These are phyloP conservation scores for Adelognathus sp. DNA, from an alignment of 2,888 invertebrate species.

Conservation along the genomic window DNA sequence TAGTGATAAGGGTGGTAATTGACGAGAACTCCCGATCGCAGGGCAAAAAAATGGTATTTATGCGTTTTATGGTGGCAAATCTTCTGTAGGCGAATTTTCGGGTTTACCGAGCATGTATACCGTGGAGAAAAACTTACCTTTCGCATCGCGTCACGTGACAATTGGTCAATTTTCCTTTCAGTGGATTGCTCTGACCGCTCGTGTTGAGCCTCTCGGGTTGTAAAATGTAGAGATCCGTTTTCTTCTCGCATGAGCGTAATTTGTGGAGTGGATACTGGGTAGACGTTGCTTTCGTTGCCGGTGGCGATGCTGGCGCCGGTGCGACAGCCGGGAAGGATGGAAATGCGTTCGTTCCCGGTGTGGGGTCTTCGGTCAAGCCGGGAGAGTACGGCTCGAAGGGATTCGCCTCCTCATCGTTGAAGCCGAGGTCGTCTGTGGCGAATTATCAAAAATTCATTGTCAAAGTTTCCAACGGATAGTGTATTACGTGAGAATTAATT, in stretches of 20 bases:
- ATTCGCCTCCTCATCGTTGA: constrained; percentile 73
- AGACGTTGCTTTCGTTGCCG: constrained; percentile 83
- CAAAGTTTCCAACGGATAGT: not conserved
- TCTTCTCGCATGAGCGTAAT: constrained; percentile 90
- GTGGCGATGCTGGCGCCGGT: constrained; percentile 71
- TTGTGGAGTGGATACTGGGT: constrained; percentile 80
- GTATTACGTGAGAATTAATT: no score
- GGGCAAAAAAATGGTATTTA: no score
- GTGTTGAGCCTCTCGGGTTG: constrained; percentile 91
- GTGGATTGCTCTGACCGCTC: constrained; percentile 90
- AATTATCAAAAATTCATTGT: not conserved
- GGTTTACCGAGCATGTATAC: no score
- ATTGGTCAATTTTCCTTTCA: constrained; percentile 94
- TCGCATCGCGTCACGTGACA: constrained; percentile 94
- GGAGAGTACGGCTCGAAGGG: constrained; percentile 73
- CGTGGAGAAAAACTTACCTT: constrained; percentile 82
- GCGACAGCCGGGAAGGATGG: constrained; percentile 79
- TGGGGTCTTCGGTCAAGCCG: constrained; percentile 81
- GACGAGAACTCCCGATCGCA: no score
- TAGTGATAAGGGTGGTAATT: no score
- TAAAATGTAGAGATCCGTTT: constrained; percentile 92
- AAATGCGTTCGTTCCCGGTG: constrained; percentile 78
- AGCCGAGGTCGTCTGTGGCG: constrained; percentile 71
- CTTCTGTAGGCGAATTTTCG: no score
- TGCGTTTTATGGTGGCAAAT: no score